phyloP scores from a whole-genome alignment of 1,140 invertebrate species.

The Drosophila kanapiae region DNA sequence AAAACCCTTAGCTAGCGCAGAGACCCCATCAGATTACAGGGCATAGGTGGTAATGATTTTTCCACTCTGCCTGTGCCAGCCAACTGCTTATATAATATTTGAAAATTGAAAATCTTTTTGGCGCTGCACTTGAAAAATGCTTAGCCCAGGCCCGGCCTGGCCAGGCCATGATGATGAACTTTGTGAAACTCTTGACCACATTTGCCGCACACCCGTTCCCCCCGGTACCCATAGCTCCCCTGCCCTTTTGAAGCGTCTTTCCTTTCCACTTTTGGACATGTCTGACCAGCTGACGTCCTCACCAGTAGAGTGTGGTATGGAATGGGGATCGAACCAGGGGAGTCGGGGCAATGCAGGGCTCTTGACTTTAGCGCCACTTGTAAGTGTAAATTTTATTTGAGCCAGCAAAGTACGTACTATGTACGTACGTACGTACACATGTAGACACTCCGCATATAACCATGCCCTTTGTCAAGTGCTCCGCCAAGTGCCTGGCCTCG shows the following conservation, averaged over 20 bases:
- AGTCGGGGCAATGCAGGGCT: constrained; percentile 47
- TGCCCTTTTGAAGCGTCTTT: constrained; percentile 10
- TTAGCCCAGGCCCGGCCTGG: constrained; percentile 50
- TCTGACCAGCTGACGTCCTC: constrained; percentile 72
- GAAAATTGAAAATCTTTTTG: constrained; percentile 81
- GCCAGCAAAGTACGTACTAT: constrained; percentile 52
- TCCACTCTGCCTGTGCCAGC: constrained; percentile 40
- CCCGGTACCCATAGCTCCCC: not conserved
- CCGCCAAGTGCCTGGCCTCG: constrained; percentile 63
- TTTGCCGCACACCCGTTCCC: constrained; percentile 59
- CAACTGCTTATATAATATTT: constrained; percentile 78
- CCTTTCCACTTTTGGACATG: constrained; percentile 64
- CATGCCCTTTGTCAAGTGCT: constrained; percentile 63
- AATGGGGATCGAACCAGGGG: not conserved
- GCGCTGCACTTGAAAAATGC: constrained; percentile 79
- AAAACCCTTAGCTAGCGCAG: rapidly evolving
- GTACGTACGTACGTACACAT: constrained; percentile 22
- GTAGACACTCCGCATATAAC: constrained; percentile 36
- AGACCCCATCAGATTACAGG: not conserved
- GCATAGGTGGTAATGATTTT: constrained; percentile 53
- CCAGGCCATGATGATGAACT: constrained; percentile 74
- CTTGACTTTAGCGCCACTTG: constrained; percentile 82
- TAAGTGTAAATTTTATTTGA: constrained; percentile 83
- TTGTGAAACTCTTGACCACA: constrained; percentile 81
- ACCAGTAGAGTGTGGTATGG: not conserved